Base-by-base conservation (phyloP, 2,113 vertebrate species). In the Tachysurus fulvidraco region DNA sequence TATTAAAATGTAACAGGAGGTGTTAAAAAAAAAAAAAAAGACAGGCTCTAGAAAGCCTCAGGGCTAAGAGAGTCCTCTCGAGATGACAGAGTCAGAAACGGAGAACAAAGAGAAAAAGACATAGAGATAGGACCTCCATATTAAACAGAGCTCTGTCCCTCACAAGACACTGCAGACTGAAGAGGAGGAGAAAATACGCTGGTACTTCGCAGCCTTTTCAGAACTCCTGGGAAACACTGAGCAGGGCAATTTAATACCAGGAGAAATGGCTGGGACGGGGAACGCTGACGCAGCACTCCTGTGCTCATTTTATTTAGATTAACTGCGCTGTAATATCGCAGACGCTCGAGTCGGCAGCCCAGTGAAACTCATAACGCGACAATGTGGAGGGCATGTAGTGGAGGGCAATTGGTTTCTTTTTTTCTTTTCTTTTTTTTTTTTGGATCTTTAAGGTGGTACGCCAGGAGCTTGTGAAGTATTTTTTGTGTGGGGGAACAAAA, bases 301-400 rank as follows among this genome's bases (percentile, higher is more conserved):
- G 89, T 90, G 91, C 91, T 93, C 90, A 92, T 94, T 93, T 94
- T 94, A 94, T 94, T 93, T 93, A 94, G 93, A 94, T 94, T 89
- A 95, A 94, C 92, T 91, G 91, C 73, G 87, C 91, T 91, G 85
- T 92, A 92, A 94, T 92, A 93, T 92, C 92, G 92, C 92, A 88
- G 91, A 91, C 87, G 86, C 89, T 91, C 87, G 90, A 88, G 89
- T 91, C 93, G 80, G 90, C 85, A 89, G 94, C 93, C 86, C 93
- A 83, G 79, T 83, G 89, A 91, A 93, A 91, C 92, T 93, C 91
- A 92, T 93, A 93, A 94, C 91, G 93, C 89, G 91, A 91, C 89
- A 77, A 88, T 85, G 88, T 92, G 89, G 85, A 86, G 88, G 87
- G 77, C 88, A 80, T 83, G 76, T 60, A 65, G 67, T 57, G 36